Base-by-base conservation (phyloP, 2,888 invertebrate genomes). In the Cabera pusaria region DNA sequence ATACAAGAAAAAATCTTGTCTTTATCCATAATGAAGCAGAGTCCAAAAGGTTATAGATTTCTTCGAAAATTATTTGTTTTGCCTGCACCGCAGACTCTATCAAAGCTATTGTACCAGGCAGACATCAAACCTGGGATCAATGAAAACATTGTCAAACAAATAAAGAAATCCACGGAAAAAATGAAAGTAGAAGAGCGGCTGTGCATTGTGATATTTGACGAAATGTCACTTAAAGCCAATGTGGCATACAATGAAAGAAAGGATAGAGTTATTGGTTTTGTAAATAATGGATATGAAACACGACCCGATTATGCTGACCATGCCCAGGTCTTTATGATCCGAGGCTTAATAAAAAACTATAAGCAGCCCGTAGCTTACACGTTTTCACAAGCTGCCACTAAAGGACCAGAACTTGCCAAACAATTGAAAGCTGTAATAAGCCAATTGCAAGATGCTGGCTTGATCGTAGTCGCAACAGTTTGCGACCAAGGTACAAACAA, bases 401-500 rank as follows among this genome's bases (percentile, higher is more conserved):
- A 54, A 23, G 49, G 48, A 1, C 48, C 50, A n/a, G 53, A 57
- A 25, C 23, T 62, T 1, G 49, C 43, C 0, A 37, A 27, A 19
- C 51, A 59, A 45, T 27, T 57, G 5, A 58, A 58, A 36, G 10
- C 11, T 0, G 26, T 56, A 1, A 41, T 60, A 0, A 27, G n/a
- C 18, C 18, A 52, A 16, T 3, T 56, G 1, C 52, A 49, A 29
- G 28, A 44, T 5, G 40, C 49, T 28, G 59, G 57, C 0, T 27
- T 64, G 3, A 53, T 39, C 11, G 52, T 62, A 1, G 43, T 59
- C 3, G 57, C 52, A 8, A 49, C 54, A 3, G 44, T 59, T 1
- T 59, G 57, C 35, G 51, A 59, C 19, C 57, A 65, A 36, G 57
- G 58, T 5, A 33, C 59, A 3, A 52, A 49, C 14, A 64, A 60